Evolutionary conservation across 1,140 invertebrate genomes (phyloP).

Genomic region (Lysiphlebus fabarum): DNA sequence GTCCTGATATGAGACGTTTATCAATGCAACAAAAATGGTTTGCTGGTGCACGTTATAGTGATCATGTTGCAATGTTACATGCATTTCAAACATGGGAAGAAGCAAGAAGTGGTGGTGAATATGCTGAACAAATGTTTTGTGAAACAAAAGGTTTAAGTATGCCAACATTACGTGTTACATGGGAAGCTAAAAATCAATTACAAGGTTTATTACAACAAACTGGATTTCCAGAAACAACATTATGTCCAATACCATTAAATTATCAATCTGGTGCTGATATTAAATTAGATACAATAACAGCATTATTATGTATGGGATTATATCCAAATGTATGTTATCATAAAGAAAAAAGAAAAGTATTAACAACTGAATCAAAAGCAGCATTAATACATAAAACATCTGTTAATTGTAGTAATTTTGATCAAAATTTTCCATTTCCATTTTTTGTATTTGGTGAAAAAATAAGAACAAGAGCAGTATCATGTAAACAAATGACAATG

Average conservation of each 20-base stretch:
- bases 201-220: conserved; percentile 75
- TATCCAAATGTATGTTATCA: conserved; percentile 97
- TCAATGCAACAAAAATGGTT: conserved; percentile 76
- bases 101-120: conserved; percentile 71
- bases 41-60: conserved; percentile 82
- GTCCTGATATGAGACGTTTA: conserved; percentile 63
- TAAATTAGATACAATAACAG: conserved; percentile 80
- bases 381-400: conserved; percentile 96
- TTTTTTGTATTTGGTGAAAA: conserved; percentile 99
- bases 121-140: conserved; percentile 81
- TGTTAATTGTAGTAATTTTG: conserved; percentile 87
- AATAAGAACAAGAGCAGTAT: conserved; percentile 92
- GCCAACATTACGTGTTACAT: conserved; percentile 84
- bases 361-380: conserved; percentile 91
- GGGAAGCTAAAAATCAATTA: conserved; percentile 90
- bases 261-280: conserved; percentile 79
- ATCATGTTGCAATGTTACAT: conserved; percentile 92
- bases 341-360: conserved; percentile 92
- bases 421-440: conserved; percentile 85
- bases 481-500: conserved; percentile 97
- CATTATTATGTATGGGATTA: conserved; percentile 82
- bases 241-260: conserved; percentile 62
- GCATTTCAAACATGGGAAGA: conserved; percentile 89
- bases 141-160: conserved; percentile 85
- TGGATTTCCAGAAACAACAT: conserved; percentile 87